Evolutionary conservation across 2,797 vertebrate genomes (phyloP).

Genomic region (Sphenopsis melanotis): DNA sequence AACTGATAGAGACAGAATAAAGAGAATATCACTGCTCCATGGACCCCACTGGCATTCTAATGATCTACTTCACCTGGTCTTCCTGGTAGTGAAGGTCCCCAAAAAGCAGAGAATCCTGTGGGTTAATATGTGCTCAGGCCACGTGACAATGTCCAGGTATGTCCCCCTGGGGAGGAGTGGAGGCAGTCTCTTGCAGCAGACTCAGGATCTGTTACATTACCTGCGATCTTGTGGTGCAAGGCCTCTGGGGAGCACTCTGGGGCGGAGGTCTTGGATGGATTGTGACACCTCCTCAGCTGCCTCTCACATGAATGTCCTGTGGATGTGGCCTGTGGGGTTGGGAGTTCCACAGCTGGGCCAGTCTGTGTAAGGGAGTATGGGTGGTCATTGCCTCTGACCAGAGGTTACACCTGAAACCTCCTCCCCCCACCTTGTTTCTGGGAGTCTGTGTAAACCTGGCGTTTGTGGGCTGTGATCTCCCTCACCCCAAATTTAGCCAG

Average conservation of each 20-base stretch:
- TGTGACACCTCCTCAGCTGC: neutral
- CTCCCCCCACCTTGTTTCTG: accelerated
- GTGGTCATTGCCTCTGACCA: neutral
- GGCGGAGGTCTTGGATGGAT: neutral
- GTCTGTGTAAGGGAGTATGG: neutral
- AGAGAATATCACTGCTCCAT: neutral
- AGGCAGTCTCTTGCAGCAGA: neutral
- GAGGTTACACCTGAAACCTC: neutral
- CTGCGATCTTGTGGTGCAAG: neutral
- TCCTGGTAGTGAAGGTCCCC: neutral
- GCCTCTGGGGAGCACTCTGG: neutral
- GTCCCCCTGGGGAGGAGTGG: accelerated
- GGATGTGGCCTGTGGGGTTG: neutral
- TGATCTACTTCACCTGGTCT: neutral
- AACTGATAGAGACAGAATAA: neutral
- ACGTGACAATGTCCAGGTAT: neutral
- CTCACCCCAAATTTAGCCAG: neutral
- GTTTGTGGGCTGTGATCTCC: neutral
- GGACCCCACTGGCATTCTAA: neutral
- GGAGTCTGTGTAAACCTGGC: neutral
- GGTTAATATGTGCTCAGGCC: neutral
- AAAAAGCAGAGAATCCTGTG: neutral
- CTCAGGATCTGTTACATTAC: neutral
- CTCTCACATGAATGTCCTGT: neutral
- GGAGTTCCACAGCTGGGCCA: neutral